A percentile compares a stretch with the other conserved stretches of the same genome.
These are phyloP conservation scores for Acanthiza pusilla DNA, from an alignment of 2,797 vertebrate species.

Conservation along the genomic window DNA sequence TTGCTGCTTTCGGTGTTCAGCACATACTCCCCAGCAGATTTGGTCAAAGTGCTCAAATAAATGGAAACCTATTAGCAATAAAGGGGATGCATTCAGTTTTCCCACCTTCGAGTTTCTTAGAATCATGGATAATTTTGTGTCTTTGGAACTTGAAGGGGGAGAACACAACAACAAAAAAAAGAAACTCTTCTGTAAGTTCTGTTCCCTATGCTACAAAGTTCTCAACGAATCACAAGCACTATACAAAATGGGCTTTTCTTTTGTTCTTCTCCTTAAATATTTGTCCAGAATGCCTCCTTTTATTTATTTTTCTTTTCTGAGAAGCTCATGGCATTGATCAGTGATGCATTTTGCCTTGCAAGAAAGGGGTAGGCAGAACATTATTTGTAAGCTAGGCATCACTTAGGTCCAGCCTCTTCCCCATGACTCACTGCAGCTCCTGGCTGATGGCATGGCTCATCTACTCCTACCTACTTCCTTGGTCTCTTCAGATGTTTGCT, in stretches of 20 bases:
- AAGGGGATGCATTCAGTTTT: neutral
- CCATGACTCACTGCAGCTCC: constrained; percentile 45
- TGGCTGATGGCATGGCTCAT: constrained; percentile 45
- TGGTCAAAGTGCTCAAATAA: neutral
- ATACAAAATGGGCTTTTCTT: neutral
- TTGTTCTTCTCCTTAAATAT: neutral
- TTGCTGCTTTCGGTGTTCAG: neutral
- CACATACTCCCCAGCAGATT: neutral
- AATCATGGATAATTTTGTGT: neutral
- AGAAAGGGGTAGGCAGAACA: neutral
- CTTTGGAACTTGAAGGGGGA: neutral
- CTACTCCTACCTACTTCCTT: constrained; percentile 40
- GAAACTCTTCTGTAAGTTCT: neutral
- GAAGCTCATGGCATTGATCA: neutral
- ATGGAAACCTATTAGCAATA: neutral
- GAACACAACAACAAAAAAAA: neutral
- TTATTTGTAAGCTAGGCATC: constrained; percentile 25
- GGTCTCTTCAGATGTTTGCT: constrained; percentile 42
- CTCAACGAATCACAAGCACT: neutral
- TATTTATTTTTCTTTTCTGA: neutral
- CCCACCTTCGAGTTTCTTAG: neutral
- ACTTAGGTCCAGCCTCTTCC: constrained; percentile 34
- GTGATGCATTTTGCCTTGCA: neutral
- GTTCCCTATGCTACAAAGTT: neutral
- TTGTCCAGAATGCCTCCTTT: neutral